Conservation (phyloP, 2,113 vertebrate genomes). For the Prunella himalayana region DNA sequence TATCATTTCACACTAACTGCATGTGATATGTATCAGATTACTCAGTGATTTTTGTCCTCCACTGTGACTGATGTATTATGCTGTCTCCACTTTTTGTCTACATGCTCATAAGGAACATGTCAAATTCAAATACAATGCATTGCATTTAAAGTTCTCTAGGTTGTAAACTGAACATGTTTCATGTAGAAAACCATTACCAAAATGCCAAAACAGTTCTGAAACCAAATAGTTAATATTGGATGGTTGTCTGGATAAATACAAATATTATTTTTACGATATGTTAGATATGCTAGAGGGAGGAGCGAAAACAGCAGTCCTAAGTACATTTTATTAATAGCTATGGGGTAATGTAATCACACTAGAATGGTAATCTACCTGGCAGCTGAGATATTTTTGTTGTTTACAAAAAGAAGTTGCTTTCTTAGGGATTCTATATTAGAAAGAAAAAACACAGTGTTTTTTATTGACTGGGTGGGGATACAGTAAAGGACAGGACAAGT, state of each 20-base stretch:
- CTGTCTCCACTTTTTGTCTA: background rate
- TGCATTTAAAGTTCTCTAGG: background rate
- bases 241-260: conserved; percentile 51
- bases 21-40: background rate
- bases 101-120: background rate
- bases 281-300: background rate
- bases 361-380: background rate
- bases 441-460: background rate
- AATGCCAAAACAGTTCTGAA: background rate
- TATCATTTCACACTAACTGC: background rate
- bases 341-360: background rate
- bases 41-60: background rate
- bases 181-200: conserved; percentile 5
- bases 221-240: background rate
- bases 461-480: background rate
- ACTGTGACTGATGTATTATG: background rate
- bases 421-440: background rate
- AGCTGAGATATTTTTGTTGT: background rate
- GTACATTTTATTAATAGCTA: background rate
- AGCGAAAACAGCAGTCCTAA: background rate
- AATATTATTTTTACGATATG: background rate
- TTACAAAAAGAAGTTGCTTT: background rate
- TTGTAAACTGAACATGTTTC: background rate
- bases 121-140: background rate
- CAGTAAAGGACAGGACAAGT: background rate